Evolutionary conservation across 1,140 invertebrate species (phyloP).

Genomic region (Reticulitermes speratus): DNA sequence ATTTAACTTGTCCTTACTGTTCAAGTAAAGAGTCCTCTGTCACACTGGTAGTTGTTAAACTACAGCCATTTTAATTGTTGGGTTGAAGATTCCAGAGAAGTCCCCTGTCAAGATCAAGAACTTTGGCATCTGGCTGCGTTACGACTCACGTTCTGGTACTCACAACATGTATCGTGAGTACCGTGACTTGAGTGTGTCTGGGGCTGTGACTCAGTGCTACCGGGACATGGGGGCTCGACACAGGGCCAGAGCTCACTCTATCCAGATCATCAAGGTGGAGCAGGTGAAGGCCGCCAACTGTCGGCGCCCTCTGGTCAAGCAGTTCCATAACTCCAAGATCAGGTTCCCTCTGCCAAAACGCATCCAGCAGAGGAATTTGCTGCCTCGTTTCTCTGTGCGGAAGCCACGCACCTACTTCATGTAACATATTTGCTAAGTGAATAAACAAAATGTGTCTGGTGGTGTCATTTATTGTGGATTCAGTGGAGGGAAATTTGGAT

Average conservation of each 20-base stretch:
- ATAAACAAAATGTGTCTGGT: background rate
- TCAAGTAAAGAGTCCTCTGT: too few species aligned
- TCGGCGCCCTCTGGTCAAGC: conserved; percentile 91
- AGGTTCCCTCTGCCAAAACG: conserved; percentile 95
- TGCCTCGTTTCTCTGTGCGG: conserved; percentile 78
- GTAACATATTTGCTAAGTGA: conserved; percentile 53
- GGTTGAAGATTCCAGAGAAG: conserved; percentile 76
- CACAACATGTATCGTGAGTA: conserved; percentile 99
- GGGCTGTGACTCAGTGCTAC: conserved; percentile 98
- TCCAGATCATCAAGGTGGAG: conserved; percentile 96
- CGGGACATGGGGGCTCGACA: conserved; percentile 99
- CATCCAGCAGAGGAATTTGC: conserved; percentile 77
- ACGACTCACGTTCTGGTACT: conserved; percentile 96
- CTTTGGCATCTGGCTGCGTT: conserved; percentile 97
- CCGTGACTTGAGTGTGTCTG: conserved; percentile 90
- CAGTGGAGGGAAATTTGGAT: too few species aligned
- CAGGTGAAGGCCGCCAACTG: conserved; percentile 84
- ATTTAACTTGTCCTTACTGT: too few species aligned
- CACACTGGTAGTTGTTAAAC: too few species aligned
- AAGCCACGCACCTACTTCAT: conserved; percentile 93
- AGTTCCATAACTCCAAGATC: conserved; percentile 97
- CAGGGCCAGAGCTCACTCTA: conserved; percentile 94
- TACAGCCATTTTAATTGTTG: background rate
- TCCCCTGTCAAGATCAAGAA: conserved; percentile 95
- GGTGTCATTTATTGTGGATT: too few species aligned